These are phyloP conservation scores for Entomobrya proxima DNA, from an alignment of 2,888 invertebrate species.

Conservation along the genomic window DNA sequence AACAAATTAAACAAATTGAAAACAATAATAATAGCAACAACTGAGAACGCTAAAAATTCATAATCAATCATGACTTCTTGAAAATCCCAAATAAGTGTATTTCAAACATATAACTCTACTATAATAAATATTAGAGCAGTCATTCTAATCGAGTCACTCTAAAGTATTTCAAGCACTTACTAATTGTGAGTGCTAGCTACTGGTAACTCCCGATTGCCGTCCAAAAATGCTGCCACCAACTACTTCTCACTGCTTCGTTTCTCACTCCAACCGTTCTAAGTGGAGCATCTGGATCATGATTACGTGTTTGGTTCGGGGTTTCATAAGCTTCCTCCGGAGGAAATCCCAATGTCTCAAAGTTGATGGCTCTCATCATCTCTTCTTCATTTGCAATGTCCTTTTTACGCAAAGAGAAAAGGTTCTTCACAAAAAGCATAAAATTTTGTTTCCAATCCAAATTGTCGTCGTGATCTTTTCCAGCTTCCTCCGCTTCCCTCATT, in stretches of 20 bases:
- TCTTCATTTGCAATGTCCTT: neutral
- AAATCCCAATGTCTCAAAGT: neutral
- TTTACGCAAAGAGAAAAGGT: neutral
- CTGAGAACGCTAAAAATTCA: too few relatives aligned
- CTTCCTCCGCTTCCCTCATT: neutral
- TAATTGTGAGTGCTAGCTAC: neutral
- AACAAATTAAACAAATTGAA: too few relatives aligned
- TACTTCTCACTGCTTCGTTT: neutral
- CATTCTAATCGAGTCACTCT: too few relatives aligned
- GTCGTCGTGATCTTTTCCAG: neutral
- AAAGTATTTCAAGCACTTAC: too few relatives aligned
- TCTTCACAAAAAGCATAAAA: conserved; percentile 12
- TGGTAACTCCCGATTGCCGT: neutral
- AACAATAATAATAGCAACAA: too few relatives aligned
- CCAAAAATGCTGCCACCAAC: neutral
- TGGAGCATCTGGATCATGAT: neutral
- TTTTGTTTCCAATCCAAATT: neutral
- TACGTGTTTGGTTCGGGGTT: too few relatives aligned
- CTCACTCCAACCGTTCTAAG: neutral
- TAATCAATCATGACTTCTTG: too few relatives aligned
- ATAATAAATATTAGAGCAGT: too few relatives aligned
- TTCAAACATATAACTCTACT: too few relatives aligned
- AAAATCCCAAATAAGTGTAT: too few relatives aligned
- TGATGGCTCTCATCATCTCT: neutral
- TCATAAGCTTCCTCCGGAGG: neutral